A percentile compares a stretch with the other conserved stretches of the same genome.
Conservation (phyloP, 2,888 invertebrate genomes). For the Drosophila sordidapex region DNA sequence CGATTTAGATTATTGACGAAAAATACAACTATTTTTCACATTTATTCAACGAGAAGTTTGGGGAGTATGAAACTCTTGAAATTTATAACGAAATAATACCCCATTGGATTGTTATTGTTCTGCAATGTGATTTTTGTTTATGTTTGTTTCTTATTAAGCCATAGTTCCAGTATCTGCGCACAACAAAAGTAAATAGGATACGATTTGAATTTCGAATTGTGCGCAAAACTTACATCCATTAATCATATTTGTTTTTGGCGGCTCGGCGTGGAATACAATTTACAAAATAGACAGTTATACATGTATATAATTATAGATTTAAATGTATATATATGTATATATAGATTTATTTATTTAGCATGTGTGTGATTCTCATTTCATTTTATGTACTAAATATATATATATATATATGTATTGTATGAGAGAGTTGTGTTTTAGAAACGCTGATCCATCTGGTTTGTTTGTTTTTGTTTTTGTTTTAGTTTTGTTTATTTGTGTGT, state of each 20-base stretch:
- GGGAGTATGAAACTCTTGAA: not conserved
- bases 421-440: constrained; percentile 64
- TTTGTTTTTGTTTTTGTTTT: constrained; percentile 23
- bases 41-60: not conserved
- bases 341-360: constrained; percentile 52
- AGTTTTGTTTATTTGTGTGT: constrained; percentile 45
- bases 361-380: constrained; percentile 14
- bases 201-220: constrained; percentile 4
- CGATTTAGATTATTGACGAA: constrained; percentile 3
- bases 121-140: not conserved
- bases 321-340: constrained; percentile 46
- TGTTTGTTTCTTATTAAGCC: constrained; percentile 7
- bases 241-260: constrained; percentile 9
- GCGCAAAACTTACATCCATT: constrained; percentile 15
- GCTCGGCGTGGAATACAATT: constrained; percentile 49
- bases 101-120: constrained; percentile 3
- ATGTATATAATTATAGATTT: constrained; percentile 32
- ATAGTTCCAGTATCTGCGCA: constrained; percentile 3
- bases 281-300: constrained; percentile 65
- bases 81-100: constrained; percentile 7
- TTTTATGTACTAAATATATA: constrained; percentile 30
- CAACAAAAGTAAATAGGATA: constrained; percentile 1
- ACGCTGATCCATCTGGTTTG: constrained; percentile 63
- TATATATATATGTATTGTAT: constrained; percentile 30
- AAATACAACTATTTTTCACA: constrained; percentile 1